phyloP scores from a whole-genome alignment of 2,888 invertebrate species.

The Monopis laevigella region DNA sequence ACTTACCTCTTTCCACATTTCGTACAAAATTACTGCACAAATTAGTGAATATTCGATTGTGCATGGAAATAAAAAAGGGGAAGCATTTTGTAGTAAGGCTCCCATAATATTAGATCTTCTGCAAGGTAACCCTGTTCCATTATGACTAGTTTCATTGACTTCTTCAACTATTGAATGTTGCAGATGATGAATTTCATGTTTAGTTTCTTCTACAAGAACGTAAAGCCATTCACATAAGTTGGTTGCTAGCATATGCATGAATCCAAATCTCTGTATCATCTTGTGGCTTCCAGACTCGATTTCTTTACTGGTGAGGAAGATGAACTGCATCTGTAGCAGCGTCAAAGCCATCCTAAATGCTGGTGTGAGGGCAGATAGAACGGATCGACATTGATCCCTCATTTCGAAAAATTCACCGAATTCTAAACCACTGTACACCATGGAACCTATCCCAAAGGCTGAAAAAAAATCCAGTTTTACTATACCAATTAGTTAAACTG shows the following conservation, averaged over 20 bases:
- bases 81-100: slow-evolving; percentile 72
- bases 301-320: slow-evolving; percentile 87
- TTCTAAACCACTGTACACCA: slow-evolving; percentile 77
- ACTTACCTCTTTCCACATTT: slow-evolving; percentile 88
- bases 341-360: slow-evolving; percentile 84
- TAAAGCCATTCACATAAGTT: slow-evolving; percentile 94
- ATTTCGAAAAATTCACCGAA: slow-evolving; percentile 81
- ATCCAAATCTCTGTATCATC: slow-evolving; percentile 83
- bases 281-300: slow-evolving; percentile 71
- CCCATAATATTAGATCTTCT: slow-evolving; percentile 75
- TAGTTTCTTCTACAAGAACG: slow-evolving; percentile 87
- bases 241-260: slow-evolving; percentile 95
- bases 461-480: too few species aligned
- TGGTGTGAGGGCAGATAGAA: slow-evolving; percentile 80
- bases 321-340: slow-evolving; percentile 92
- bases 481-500: too few species aligned
- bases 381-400: slow-evolving; percentile 71
- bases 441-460: slow-evolving; percentile 71
- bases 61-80: slow-evolving; percentile 89
- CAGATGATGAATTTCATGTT: slow-evolving; percentile 84
- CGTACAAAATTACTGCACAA: slow-evolving; percentile 87
- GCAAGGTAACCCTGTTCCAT: slow-evolving; percentile 44
- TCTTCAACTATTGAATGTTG: slow-evolving; percentile 46
- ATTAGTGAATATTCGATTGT: slow-evolving; percentile 91
- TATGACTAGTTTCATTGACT: slow-evolving; percentile 23